Evolutionary conservation across 92 coral and sea anemone species (phyloP), one percentile per base, ranked within the genome.

Genomic region (Blastomussa wellsi): DNA sequence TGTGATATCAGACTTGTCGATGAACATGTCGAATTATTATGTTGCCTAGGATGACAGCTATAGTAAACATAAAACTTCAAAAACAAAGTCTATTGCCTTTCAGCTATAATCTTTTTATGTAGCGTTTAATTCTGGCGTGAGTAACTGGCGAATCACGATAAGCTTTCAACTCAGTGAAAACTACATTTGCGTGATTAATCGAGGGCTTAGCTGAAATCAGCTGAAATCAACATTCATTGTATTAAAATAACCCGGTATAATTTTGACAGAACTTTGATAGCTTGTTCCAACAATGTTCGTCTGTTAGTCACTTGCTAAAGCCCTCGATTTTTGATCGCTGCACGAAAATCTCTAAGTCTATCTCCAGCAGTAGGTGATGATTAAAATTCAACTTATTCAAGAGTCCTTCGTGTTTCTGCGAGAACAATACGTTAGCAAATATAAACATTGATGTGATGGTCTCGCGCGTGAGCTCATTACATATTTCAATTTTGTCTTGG

Each of bases 371-470:
- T 52, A 9, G 86, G 86, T 66, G 71, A 53, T 71, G 3, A 82
- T 82, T 82, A 33, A 70, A 71, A 82, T 82, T 24, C 31, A 55
- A 22, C 51, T 67, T 70, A 71, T 82, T 82, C 69, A 38, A 19
- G 68, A 53, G 33, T 22, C n/a, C 32, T 33, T 77, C 35, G 24
- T 37, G 42, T 70, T 36, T 28, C 75, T 19, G 14, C 42, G 26
- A 70, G 44, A 37, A 35, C 65, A 57, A 17, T 55, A 44, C 7
- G n/a, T 55, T 55, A 1, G 65, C 11, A 57, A 57, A 57, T 14
- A 26, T 57, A 57, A 57, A 57, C 65, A 57, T 57, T 0, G 0
- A 62, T 10, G 68, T 62, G n/a, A 62, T 26, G 68, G 35, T 62
- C 33, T 60, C 31, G 32, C 67, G 12, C 1, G 32, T 26, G 22